phyloP scores from a whole-genome alignment of 2,888 invertebrate species.

The Nomada goodeniana region DNA sequence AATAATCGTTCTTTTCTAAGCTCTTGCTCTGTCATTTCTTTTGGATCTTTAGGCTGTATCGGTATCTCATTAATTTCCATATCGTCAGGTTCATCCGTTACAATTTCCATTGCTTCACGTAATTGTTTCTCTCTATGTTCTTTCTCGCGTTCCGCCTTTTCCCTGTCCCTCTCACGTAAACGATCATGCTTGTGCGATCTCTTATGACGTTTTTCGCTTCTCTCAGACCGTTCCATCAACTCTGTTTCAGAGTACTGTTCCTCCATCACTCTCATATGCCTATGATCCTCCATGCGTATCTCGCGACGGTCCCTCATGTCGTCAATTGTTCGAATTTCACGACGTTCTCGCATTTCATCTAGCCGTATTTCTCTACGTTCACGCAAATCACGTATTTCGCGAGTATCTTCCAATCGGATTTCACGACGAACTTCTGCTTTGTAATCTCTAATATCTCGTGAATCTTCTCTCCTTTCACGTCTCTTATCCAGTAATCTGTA shows the following conservation, averaged over 20 bases:
- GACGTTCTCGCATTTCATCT: conserved; percentile 80
- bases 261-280: conserved; percentile 75
- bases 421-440: conserved; percentile 79
- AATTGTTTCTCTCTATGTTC: conserved; percentile 80
- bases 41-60: conserved; percentile 77
- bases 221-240: conserved; percentile 73
- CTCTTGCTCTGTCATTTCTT: conserved; percentile 83
- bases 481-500: conserved; percentile 81
- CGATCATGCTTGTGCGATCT: conserved; percentile 86
- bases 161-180: conserved; percentile 85
- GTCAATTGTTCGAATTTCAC: conserved; percentile 76
- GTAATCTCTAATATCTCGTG: conserved; percentile 78
- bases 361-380: conserved; percentile 79
- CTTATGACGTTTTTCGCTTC: conserved; percentile 80
- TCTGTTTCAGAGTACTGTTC: conserved; percentile 78
- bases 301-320: conserved; percentile 77
- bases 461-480: conserved; percentile 81
- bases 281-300: conserved; percentile 75
- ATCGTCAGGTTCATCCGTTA: conserved; percentile 81
- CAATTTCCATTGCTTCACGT: conserved; percentile 78
- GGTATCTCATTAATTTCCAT: conserved; percentile 80
- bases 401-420: conserved; percentile 75
- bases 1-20: conserved; percentile 85
- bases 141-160: conserved; percentile 78
- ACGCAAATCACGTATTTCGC: conserved; percentile 72